A percentile compares a stretch with the other conserved stretches of the same genome.
phyloP scores from a whole-genome alignment of 2,113 vertebrate genomes.

The Ahaetulla prasina region DNA sequence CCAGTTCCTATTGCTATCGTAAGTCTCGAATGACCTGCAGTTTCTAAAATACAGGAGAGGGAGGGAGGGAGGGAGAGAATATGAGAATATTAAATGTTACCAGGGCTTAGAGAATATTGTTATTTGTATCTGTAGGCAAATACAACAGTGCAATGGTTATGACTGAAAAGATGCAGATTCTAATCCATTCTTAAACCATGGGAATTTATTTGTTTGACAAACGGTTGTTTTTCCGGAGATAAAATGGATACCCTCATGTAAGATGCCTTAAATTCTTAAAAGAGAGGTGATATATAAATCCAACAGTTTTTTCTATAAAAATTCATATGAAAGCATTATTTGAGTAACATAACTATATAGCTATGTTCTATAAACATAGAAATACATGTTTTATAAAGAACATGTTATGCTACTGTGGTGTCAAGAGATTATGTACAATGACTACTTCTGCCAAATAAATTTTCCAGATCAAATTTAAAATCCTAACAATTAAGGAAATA shows the following conservation, averaged over 20 bases:
- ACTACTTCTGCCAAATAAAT: neutral
- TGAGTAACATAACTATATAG: neutral
- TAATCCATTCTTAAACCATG: neutral
- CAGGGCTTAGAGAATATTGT: neutral
- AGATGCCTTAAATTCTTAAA: neutral
- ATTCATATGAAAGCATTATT: neutral
- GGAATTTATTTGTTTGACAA: neutral
- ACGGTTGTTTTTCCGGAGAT: neutral
- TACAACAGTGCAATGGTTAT: neutral
- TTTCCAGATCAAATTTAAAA: neutral
- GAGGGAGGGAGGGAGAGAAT: neutral
- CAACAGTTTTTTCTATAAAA: neutral
- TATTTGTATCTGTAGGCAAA: neutral
- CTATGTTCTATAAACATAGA: no score
- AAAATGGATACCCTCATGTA: neutral
- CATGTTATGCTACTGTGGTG: neutral
- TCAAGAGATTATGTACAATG: neutral
- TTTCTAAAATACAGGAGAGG: neutral
- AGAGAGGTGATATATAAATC: neutral
- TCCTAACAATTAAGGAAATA: neutral
- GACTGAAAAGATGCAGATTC: neutral
- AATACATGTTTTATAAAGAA: no score
- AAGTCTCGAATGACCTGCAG: neutral
- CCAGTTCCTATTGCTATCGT: neutral
- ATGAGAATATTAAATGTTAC: neutral